Evolutionary conservation across 2,888 invertebrate genomes (phyloP), one percentile per base, ranked within the genome.

Genomic region (Euplagia quadripunctaria): DNA sequence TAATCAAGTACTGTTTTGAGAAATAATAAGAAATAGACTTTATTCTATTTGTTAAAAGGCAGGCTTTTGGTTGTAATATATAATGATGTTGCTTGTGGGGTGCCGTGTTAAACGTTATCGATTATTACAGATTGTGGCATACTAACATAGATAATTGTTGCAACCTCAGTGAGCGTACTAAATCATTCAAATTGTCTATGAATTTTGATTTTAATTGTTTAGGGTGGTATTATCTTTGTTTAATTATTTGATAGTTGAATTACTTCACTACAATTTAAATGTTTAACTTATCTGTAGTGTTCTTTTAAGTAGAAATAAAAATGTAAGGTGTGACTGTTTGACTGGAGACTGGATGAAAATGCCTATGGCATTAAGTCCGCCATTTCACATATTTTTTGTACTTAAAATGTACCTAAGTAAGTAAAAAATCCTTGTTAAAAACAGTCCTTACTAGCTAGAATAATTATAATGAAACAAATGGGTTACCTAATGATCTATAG

Each of bases 101-200:
- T 86, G 78, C 77, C 83, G 82, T 82, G 78, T 82, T 84, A 83
- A 86, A 87, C 75, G 72, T 78, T 85, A 89, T 91, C 86, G 90
- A 90, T 91, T 88, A 88, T 83, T 76, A 83, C 69, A 84, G 82
- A 83, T 89, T 88, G 86, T 90, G 89, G 84, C 88, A 88, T 76
- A 91, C 87, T 91, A 88, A 88, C 90, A 92, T 78, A 89, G 83
- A 89, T 84, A 83, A 85, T 80, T 83, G 78, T 74, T 17, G 76
- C 65, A 77, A 80, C 77, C 77, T 82, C 82, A 73, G 49, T 14
- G 31, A n/a, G 63, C 52, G 74, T 69, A 31, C 43, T 78, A 76
- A 81, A 83, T 80, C 75, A 76, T 70, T 46, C 61, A 67, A 76
- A 83, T 82, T 76, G 76, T 83, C 70, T 76, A 84, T 84, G 82